Percentiles rank a stretch among this genome's conserved stretches.
phyloP scores from a whole-genome alignment of 2,888 invertebrate species.

The Sericinus montela region DNA sequence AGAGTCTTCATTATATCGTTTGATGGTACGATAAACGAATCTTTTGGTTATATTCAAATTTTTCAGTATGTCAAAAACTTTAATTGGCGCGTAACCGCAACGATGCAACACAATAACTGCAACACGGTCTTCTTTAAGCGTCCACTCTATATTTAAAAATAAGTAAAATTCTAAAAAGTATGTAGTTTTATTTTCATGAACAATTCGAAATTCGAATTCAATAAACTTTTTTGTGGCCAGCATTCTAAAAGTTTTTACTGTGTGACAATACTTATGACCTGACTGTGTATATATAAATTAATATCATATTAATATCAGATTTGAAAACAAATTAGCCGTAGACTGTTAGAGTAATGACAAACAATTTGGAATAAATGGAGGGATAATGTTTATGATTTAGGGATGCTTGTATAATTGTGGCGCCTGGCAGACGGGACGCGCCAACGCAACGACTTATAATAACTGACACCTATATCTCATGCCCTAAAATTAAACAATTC shows the following conservation, averaged over 20 bases:
- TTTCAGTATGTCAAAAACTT: too few relatives aligned
- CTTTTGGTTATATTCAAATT: too few relatives aligned
- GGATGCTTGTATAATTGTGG: constrained; percentile 73
- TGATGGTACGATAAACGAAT: too few relatives aligned
- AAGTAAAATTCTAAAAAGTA: too few relatives aligned
- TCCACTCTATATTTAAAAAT: too few relatives aligned
- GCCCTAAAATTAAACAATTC: constrained; percentile 32
- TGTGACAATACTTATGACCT: constrained; percentile 51
- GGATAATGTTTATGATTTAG: constrained; percentile 80
- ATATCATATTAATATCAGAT: constrained; percentile 76
- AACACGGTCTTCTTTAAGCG: too few relatives aligned
- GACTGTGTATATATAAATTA: constrained; percentile 78
- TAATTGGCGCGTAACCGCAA: too few relatives aligned
- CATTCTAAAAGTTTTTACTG: constrained; percentile 1
- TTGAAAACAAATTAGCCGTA: constrained; percentile 77
- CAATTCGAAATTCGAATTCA: too few relatives aligned
- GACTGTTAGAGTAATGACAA: constrained; percentile 77
- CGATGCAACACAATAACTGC: too few relatives aligned
- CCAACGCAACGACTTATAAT: constrained; percentile 28
- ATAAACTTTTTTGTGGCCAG: too few relatives aligned
- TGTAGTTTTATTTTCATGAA: too few relatives aligned
- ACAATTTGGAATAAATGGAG: constrained; percentile 79
- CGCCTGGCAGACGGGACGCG: constrained; percentile 65
- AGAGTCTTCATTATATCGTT: too few relatives aligned
- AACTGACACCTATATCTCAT: constrained; percentile 23